phyloP scores from a whole-genome alignment of 2,888 invertebrate species.

The Clistopyga incitator region DNA sequence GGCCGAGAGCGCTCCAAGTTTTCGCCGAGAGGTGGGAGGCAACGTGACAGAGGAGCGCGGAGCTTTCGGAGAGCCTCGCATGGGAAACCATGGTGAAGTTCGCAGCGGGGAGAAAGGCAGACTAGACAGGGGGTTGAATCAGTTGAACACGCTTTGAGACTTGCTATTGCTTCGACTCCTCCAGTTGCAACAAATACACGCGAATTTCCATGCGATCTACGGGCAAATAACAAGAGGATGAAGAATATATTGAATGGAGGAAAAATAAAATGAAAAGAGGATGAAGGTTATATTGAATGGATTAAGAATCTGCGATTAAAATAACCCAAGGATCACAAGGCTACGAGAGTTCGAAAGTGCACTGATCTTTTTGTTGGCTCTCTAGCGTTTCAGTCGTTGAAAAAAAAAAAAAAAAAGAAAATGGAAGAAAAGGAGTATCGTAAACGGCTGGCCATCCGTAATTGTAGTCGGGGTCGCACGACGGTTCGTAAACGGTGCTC shows the following conservation, averaged over 20 bases:
- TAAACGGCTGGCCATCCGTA: neutral
- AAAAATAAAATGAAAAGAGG: neutral
- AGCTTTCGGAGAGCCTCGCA: conserved; percentile 61
- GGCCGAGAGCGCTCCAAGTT: conserved; percentile 45
- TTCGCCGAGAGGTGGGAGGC: conserved; percentile 36
- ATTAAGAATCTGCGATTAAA: neutral
- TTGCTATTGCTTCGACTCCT: neutral
- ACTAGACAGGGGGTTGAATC: neutral
- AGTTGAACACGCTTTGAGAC: conserved; percentile 1
- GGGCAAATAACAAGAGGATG: neutral
- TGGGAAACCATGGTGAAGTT: conserved; percentile 49
- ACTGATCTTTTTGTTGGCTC: neutral
- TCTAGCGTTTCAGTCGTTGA: neutral
- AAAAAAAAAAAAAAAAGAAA: too few relatives aligned
- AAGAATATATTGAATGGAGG: neutral
- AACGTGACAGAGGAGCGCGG: conserved; percentile 55
- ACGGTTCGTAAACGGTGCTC: conserved; percentile 66
- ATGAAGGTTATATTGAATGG: neutral
- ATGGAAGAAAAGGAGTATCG: neutral
- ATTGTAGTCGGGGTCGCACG: conserved; percentile 44
- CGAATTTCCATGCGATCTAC: neutral
- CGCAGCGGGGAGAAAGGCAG: neutral
- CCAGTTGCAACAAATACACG: neutral
- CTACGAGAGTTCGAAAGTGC: neutral
- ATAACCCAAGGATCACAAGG: neutral